phyloP scores from a whole-genome alignment of 1,140 invertebrate species.

The Drosophila cardini region DNA sequence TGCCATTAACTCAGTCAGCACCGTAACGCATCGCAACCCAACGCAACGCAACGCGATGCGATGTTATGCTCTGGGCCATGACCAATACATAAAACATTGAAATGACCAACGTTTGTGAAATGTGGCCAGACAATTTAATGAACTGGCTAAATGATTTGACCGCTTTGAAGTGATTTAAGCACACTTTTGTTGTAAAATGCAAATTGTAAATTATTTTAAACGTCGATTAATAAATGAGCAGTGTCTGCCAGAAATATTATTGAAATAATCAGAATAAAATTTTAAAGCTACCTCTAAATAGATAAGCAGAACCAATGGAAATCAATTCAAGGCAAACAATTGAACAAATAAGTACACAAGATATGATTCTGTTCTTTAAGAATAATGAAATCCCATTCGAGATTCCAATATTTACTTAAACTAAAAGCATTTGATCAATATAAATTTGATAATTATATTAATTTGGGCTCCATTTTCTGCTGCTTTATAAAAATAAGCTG shows the following conservation, averaged over 20 bases:
- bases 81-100: conserved; percentile 22
- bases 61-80: background rate
- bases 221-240: conserved; percentile 2
- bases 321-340: no score
- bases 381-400: no score
- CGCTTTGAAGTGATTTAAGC: conserved; percentile 28
- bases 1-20: conserved; percentile 27
- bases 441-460: background rate
- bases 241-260: background rate
- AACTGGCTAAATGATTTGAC: conserved; percentile 34
- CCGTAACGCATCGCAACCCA: background rate
- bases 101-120: conserved; percentile 9
- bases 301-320: no score
- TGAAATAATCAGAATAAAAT: background rate
- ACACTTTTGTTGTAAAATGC: conserved; percentile 3
- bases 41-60: background rate
- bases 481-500: background rate
- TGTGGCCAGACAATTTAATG: conserved; percentile 35
- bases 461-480: conserved; percentile 14
- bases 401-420: background rate
- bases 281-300: no score
- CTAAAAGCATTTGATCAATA: conserved; percentile 2
- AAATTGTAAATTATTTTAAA: conserved; percentile 9
- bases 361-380: no score
- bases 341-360: no score